phyloP scores from a whole-genome alignment of 2,113 vertebrate species.

The Tylochromis polylepis region DNA sequence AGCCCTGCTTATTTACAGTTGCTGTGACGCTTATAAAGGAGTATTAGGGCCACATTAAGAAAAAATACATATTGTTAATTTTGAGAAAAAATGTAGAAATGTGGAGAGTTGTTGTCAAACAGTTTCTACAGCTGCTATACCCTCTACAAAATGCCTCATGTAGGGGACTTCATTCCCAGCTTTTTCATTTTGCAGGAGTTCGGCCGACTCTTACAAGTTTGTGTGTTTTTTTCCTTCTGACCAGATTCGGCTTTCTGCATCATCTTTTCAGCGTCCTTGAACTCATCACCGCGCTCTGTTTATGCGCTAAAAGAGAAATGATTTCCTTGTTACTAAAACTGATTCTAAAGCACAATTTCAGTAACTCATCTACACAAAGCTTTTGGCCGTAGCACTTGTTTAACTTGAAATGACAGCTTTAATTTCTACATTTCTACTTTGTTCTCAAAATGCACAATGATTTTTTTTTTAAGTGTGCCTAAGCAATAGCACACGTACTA shows the following conservation, averaged over 20 bases:
- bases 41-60: neutral
- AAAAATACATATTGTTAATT: neutral
- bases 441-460: too few relatives aligned
- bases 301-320: neutral
- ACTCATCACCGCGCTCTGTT: accelerated
- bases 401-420: too few relatives aligned
- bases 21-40: neutral
- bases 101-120: neutral
- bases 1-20: neutral
- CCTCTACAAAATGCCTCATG: neutral
- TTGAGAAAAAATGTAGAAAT: neutral
- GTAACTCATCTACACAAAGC: neutral
- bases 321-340: neutral
- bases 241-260: neutral
- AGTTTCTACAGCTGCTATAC: neutral
- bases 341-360: neutral
- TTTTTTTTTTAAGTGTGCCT: too few relatives aligned
- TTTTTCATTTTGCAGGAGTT: neutral
- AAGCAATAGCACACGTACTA: too few relatives aligned
- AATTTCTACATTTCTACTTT: too few relatives aligned
- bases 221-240: neutral
- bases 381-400: neutral
- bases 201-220: neutral
- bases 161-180: neutral
- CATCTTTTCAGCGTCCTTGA: neutral